Evolutionary conservation across 35 echinoderm and acorn worm species (phyloP).

Genomic region (Amphiura filiformis): DNA sequence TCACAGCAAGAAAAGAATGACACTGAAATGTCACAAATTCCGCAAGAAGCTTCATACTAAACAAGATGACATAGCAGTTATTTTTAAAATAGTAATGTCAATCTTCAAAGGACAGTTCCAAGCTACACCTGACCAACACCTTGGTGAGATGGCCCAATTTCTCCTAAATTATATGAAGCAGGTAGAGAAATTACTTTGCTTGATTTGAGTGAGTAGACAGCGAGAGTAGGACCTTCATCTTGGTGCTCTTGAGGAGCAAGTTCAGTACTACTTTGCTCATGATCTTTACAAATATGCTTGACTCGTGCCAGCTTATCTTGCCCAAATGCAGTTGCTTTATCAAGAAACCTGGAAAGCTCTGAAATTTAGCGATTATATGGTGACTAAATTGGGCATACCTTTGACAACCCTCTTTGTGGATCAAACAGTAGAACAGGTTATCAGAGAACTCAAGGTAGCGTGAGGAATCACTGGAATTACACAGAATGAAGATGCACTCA

Average conservation of each 20-base stretch:
- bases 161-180: conserved; percentile 46
- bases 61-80: conserved; percentile 1
- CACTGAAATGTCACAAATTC: conserved; percentile 1
- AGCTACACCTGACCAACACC: not conserved
- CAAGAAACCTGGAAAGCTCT: conserved; percentile 27
- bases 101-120: conserved; percentile 19
- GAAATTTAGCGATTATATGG: conserved; percentile 36
- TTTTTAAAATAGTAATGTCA: conserved; percentile 18
- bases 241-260: conserved; percentile 16
- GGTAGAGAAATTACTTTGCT: conserved; percentile 45
- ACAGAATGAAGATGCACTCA: conserved; percentile 34
- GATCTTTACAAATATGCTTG: conserved; percentile 53
- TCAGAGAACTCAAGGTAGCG: conserved; percentile 17
- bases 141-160: conserved; percentile 22
- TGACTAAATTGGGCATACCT: conserved; percentile 28
- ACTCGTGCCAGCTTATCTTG: conserved; percentile 37
- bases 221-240: conserved; percentile 31
- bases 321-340: conserved; percentile 43
- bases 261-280: conserved; percentile 25
- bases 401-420: conserved; percentile 48
- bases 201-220: conserved; percentile 46
- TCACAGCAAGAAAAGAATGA: not conserved
- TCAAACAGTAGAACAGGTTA: conserved; percentile 21
- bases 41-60: conserved; percentile 15
- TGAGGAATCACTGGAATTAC: conserved; percentile 29